Conservation (phyloP, 2,113 vertebrate species). For the Hippocampus comes region DNA sequence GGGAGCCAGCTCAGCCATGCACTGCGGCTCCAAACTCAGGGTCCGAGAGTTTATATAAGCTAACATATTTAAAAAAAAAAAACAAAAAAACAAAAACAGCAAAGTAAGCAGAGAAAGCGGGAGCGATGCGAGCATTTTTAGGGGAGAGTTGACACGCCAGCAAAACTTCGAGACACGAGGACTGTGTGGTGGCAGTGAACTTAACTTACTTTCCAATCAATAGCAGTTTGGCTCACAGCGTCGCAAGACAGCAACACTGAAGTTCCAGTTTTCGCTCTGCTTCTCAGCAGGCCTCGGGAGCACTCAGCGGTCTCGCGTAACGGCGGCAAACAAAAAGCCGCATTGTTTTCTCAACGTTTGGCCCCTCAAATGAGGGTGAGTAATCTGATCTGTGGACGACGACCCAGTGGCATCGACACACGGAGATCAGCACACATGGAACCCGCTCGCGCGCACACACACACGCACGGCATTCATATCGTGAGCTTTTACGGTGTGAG, state of each 20-base stretch:
- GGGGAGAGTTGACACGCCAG: too few species aligned
- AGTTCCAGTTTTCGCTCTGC: slow-evolving; percentile 66
- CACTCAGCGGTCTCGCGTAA: slow-evolving; percentile 62
- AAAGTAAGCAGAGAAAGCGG: neutral
- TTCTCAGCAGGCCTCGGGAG: slow-evolving; percentile 57
- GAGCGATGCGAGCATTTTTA: too few species aligned
- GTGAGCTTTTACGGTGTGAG: neutral
- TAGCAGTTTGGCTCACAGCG: too few species aligned
- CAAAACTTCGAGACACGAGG: too few species aligned
- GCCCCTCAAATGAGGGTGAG: slow-evolving; percentile 54
- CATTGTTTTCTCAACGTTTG: slow-evolving; percentile 67
- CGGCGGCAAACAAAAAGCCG: slow-evolving; percentile 65
- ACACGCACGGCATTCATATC: neutral
- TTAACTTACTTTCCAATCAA: too few species aligned
- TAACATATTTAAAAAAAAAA: neutral
- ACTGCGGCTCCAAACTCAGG: neutral
- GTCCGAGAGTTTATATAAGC: neutral
- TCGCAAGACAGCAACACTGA: slow-evolving; percentile 19
- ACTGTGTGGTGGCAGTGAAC: too few species aligned
- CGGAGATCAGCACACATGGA: neutral
- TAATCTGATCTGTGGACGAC: slow-evolving; percentile 62
- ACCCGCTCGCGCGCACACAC: too few species aligned
- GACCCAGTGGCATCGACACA: slow-evolving; percentile 47
- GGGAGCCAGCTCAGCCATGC: neutral
- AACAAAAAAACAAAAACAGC: too few species aligned